These are phyloP conservation scores for Aphis craccivora DNA, from an alignment of 1,140 invertebrate species.

Conservation along the genomic window DNA sequence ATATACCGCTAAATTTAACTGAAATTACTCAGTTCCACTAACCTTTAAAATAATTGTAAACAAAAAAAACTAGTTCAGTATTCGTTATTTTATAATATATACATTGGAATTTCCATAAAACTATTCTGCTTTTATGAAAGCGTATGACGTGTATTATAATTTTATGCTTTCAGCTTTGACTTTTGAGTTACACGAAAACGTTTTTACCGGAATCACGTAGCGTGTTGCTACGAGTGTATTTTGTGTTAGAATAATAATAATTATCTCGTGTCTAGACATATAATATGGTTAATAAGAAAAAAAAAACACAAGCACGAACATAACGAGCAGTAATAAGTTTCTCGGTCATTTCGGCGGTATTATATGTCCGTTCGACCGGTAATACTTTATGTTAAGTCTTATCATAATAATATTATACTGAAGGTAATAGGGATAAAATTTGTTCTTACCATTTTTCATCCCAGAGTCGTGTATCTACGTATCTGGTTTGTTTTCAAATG, in stretches of 20 bases:
- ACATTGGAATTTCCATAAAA: not conserved
- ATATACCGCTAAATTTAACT: not conserved
- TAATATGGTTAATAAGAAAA: not conserved
- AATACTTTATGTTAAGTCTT: not conserved
- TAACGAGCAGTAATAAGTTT: not conserved
- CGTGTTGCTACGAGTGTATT: not conserved
- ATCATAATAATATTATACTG: not conserved
- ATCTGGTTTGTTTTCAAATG: slow-evolving; percentile 5
- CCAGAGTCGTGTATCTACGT: not conserved
- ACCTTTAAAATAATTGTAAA: no score
- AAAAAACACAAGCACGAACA: no score
- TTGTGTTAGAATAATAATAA: not conserved
- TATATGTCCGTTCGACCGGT: not conserved
- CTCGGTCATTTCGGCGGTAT: not conserved
- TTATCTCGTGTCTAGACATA: not conserved
- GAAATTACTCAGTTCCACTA: not conserved
- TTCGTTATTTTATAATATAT: not conserved
- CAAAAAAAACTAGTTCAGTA: not conserved
- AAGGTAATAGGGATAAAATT: not conserved
- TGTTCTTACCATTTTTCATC: not conserved
- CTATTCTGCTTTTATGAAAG: not conserved
- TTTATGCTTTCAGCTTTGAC: not conserved
- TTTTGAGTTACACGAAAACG: not conserved
- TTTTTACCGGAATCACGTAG: not conserved
- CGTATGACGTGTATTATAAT: not conserved